Evolutionary conservation across 2,797 vertebrate genomes (phyloP), one percentile per base, ranked within the genome.

Genomic region (Protosalanx chinensis): DNA sequence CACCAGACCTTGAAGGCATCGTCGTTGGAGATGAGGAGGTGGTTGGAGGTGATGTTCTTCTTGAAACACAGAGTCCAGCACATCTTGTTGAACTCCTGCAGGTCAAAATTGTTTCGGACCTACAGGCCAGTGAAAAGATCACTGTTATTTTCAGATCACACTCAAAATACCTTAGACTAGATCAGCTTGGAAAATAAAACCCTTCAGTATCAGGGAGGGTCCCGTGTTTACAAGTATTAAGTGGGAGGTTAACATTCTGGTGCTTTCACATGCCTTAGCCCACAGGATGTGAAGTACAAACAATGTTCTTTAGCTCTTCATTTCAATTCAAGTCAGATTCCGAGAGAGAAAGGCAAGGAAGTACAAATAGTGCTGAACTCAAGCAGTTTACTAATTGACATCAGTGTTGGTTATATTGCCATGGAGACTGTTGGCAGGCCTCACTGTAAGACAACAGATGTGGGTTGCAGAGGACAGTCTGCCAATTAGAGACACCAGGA

Each of bases 1-100:
- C 96, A 95, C 97, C 98, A 99, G 46, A 98, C 89, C 92, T 97
- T 98, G 90, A 97, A 99, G 27, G 95, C 93, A 5, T 98, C 95
- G 1, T 95, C 91, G 7, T 96, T 93, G 0, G 89, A 91, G 83
- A 98, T 94, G 72, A 95, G 88, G 18, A 96, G 88, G 20, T 86
- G 84, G 53, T 65, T 92, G 75, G 84, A 91, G 71, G 87, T 88
- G 61, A 98, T 90, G 65, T 96, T 96, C 87, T 97, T 98, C 86
- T 92, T 96, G 79, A 91, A 95, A 85, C 95, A 96, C 57, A 98
- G 89, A 1, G 95, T 97, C 97, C 97, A 99, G 88, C 98, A 99
- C 94, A 99, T 96, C 86, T 91, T 93, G 89, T 95, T 94, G 82
- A 99, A 97, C 82, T 98, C 96, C 77, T 94, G 79, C 72, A 95